Conservation (phyloP, 2,797 vertebrate genomes). For the Xerus rutilus region DNA sequence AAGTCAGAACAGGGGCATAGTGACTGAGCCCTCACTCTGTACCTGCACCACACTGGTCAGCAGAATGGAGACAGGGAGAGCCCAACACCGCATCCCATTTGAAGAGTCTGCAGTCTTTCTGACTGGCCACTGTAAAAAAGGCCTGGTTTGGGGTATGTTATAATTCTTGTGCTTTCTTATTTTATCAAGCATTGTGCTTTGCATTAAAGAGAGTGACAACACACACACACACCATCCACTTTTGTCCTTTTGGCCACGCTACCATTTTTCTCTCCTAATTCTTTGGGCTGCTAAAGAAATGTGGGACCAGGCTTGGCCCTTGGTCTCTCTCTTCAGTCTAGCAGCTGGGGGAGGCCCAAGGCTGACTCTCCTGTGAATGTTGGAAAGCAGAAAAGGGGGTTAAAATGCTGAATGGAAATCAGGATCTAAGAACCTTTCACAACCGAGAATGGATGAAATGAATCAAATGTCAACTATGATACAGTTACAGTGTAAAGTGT, state of each 20-base stretch:
- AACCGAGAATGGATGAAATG: not conserved
- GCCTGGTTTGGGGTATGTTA: not conserved
- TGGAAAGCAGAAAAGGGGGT: not conserved
- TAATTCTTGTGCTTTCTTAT: not conserved
- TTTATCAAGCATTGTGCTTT: not conserved
- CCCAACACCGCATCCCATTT: not conserved
- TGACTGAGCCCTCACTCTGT: not conserved
- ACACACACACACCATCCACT: no score
- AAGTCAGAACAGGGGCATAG: not conserved
- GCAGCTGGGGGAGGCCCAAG: not conserved
- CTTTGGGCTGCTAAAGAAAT: not conserved
- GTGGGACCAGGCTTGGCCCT: not conserved
- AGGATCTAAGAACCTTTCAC: not conserved
- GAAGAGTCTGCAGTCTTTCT: not conserved
- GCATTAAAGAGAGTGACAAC: not conserved
- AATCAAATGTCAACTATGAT: not conserved
- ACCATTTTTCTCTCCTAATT: not conserved
- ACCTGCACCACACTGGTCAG: rapidly evolving
- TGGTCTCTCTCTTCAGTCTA: not conserved
- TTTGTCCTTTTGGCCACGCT: not conserved
- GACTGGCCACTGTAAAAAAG: not conserved
- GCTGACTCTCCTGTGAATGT: not conserved
- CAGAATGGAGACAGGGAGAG: not conserved
- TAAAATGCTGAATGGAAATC: not conserved
- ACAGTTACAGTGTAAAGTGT: not conserved